Percentiles rank a stretch among this genome's conserved stretches.
These are phyloP conservation scores for Parnassius orleans DNA, from an alignment of 2,888 invertebrate species.

Conservation along the genomic window DNA sequence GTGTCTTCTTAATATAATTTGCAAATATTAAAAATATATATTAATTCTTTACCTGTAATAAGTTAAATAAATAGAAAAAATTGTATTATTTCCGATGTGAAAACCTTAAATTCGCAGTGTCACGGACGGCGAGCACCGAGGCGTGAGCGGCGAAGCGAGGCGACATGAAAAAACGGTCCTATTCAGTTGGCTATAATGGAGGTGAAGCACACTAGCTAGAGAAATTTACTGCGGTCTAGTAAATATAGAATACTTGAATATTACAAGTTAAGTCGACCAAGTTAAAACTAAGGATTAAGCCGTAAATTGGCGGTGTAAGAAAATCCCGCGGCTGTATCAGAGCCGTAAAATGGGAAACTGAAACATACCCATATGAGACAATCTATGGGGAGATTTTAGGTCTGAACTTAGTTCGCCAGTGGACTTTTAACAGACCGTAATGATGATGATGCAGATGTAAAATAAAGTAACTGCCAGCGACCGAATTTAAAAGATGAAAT, in stretches of 20 bases:
- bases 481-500: too few species aligned
- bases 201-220: conserved; percentile 31
- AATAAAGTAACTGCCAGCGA: too few species aligned
- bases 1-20: too few species aligned
- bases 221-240: conserved; percentile 28
- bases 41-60: neutral
- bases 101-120: conserved; percentile 56
- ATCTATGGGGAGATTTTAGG: too few species aligned
- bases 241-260: conserved; percentile 12
- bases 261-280: conserved; percentile 2
- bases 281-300: neutral
- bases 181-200: conserved; percentile 45
- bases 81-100: conserved; percentile 29
- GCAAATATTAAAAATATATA: too few species aligned
- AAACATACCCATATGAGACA: too few species aligned
- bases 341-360: too few species aligned
- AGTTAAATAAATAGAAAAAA: neutral
- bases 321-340: too few species aligned
- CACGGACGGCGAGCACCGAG: conserved; percentile 44
- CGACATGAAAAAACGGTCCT: conserved; percentile 52
- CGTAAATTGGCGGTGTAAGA: too few species aligned
- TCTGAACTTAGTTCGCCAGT: too few species aligned
- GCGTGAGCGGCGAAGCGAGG: conserved; percentile 54
- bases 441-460: too few species aligned
- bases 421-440: too few species aligned